phyloP scores from a whole-genome alignment of 35 echinoderm and acorn worm genomes.

The Heliocidaris erythrogramma region DNA sequence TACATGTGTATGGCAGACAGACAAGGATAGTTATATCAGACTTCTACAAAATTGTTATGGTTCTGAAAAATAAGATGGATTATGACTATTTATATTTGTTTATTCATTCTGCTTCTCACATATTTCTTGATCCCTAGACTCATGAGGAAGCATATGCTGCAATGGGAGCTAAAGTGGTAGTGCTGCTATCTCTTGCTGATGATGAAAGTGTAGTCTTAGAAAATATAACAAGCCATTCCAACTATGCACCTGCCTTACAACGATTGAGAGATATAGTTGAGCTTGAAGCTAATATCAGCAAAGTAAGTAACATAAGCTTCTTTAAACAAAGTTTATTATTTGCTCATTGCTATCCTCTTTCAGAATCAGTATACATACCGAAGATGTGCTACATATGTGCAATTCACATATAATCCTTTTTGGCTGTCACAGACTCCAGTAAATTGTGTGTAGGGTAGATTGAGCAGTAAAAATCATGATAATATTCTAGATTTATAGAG shows the following conservation, averaged over 20 bases:
- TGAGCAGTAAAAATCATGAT: too few relatives aligned
- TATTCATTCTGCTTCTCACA: neutral
- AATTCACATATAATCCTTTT: neutral
- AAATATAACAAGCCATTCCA: neutral
- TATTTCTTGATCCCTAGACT: neutral
- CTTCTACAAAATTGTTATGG: too few relatives aligned
- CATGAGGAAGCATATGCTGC: slow-evolving; percentile 52
- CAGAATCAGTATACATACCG: neutral
- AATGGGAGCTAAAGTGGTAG: slow-evolving; percentile 60
- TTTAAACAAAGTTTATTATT: neutral
- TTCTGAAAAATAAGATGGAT: neutral
- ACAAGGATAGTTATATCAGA: too few relatives aligned
- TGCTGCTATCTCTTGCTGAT: slow-evolving; percentile 39
- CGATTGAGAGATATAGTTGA: slow-evolving; percentile 62
- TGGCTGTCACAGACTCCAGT: too few relatives aligned
- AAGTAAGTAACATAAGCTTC: slow-evolving; percentile 39
- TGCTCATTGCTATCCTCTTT: neutral
- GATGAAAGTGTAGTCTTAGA: slow-evolving; percentile 31
- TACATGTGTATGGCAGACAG: too few relatives aligned
- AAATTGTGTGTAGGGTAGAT: too few relatives aligned
- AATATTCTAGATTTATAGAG: too few relatives aligned
- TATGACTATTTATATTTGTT: neutral
- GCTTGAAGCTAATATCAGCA: slow-evolving; percentile 68
- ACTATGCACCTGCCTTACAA: slow-evolving; percentile 23
- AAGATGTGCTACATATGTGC: neutral